phyloP scores from a whole-genome alignment of 2,888 invertebrate genomes.

The Allacma fusca region DNA sequence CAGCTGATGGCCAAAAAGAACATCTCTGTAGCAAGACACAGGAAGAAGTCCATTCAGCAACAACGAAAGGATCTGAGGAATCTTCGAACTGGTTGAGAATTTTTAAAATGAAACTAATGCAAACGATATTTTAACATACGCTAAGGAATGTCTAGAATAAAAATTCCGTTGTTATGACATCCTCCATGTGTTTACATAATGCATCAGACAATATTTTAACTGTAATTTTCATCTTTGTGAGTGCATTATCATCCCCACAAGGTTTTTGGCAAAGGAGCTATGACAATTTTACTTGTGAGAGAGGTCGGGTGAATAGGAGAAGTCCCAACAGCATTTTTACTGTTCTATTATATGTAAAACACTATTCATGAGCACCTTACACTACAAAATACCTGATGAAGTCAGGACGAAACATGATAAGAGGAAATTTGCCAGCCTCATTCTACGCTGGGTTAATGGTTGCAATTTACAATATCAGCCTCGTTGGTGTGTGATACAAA shows the following conservation, averaged over 20 bases:
- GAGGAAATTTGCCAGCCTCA: no score
- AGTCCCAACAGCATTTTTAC: no score
- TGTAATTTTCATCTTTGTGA: no score
- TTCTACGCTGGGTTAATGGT: no score
- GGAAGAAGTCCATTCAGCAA: constrained; percentile 27
- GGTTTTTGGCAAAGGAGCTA: background rate
- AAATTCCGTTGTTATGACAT: background rate
- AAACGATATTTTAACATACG: constrained; percentile 23
- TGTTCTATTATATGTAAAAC: background rate
- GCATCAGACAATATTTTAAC: no score
- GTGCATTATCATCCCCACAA: background rate
- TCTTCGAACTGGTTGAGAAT: background rate
- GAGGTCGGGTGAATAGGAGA: background rate
- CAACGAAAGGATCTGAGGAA: constrained; percentile 27
- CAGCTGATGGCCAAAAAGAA: constrained; percentile 60
- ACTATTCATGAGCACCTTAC: no score
- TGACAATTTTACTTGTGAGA: background rate
- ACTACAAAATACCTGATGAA: no score
- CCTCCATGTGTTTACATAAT: no score
- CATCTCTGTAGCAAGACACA: constrained; percentile 53
- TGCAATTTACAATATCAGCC: no score
- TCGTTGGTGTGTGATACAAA: no score
- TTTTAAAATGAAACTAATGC: background rate
- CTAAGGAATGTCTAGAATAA: background rate
- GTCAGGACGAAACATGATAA: no score